Base-by-base conservation (phyloP, 1,140 invertebrate species). In the Saccostrea glomerata region DNA sequence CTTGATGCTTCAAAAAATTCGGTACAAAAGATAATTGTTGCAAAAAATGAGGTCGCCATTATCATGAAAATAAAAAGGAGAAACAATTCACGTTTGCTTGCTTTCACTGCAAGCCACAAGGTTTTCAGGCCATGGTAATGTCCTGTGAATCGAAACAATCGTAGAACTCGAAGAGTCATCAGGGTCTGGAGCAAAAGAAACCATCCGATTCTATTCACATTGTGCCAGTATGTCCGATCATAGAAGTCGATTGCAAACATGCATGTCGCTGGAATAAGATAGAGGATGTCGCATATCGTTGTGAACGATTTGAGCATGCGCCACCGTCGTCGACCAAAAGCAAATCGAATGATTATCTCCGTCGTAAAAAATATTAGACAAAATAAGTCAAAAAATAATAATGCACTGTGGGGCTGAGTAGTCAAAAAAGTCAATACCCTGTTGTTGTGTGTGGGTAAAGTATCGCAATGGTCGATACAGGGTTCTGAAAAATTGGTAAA, bases 31-130 rank as follows among this genome's bases (percentile, higher is more conserved):
- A 99, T 98, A 89, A 99, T 96, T 94, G 97, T 98, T 90, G 98
- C 98, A 95, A 99, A 99, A 94, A 99, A 98, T 88, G 99, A 98
- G 94, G 99, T 99, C 93, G 98, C 98, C 91, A 99, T 96, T 90
- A 99, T 97, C 91, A 99, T 96, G 96, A 99, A 99, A 96, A 99
- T 98, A 88, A 99, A 97, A 90, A 99, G 96, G 77, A 99, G 96
- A 13, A 90, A 58, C 25, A 94, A 82, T 85, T 93, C 93, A 6
- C 86, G 77, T 20, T 90, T 9, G 66, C 92, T 92, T n/a, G 90
- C 88, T 86, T 87, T 89, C 9, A 93, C 82, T 12, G 91, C 89
- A 1, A 92, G 85, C 17, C 87, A 85, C 7, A 93, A 86, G 15
- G 92, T 89, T 55, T 87, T 84, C 13, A 93, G 63, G n/a, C 86